phyloP scores from a whole-genome alignment of 2,888 invertebrate species.

The Trisateles emortualis region DNA sequence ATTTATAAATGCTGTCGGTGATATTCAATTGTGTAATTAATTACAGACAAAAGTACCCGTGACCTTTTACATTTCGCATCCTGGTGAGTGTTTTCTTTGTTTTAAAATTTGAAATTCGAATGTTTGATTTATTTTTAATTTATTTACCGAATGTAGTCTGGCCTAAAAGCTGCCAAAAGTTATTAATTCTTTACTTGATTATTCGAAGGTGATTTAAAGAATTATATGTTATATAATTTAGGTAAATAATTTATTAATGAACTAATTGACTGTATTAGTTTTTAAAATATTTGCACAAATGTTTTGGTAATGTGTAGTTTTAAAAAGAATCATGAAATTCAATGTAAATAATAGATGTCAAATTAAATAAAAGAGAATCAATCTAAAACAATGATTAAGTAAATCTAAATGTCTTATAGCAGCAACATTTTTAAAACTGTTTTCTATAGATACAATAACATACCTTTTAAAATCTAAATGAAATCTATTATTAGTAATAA shows the following conservation, averaged over 20 bases:
- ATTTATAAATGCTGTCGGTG: conserved; percentile 79
- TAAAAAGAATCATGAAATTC: not conserved
- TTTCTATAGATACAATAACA: too few relatives aligned
- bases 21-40: conserved; percentile 61
- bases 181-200: too few relatives aligned
- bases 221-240: too few relatives aligned
- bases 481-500: too few relatives aligned
- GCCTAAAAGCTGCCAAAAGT: too few relatives aligned
- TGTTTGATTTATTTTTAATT: conserved; percentile 4
- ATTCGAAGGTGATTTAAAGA: too few relatives aligned
- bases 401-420: too few relatives aligned
- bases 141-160: not conserved
- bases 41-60: conserved; percentile 56
- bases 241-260: not conserved
- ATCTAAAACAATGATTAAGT: too few relatives aligned
- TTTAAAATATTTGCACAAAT: conserved; percentile 8
- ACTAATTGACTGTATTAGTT: not conserved
- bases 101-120: conserved; percentile 49
- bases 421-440: too few relatives aligned
- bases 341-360: not conserved
- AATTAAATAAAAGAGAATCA: too few relatives aligned
- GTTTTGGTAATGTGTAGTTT: conserved; percentile 4
- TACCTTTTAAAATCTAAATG: too few relatives aligned
- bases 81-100: conserved; percentile 78
- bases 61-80: conserved; percentile 57